These are phyloP conservation scores for Cyanoramphus novaezelandiae DNA, from an alignment of 2,113 vertebrate genomes.

Conservation along the genomic window DNA sequence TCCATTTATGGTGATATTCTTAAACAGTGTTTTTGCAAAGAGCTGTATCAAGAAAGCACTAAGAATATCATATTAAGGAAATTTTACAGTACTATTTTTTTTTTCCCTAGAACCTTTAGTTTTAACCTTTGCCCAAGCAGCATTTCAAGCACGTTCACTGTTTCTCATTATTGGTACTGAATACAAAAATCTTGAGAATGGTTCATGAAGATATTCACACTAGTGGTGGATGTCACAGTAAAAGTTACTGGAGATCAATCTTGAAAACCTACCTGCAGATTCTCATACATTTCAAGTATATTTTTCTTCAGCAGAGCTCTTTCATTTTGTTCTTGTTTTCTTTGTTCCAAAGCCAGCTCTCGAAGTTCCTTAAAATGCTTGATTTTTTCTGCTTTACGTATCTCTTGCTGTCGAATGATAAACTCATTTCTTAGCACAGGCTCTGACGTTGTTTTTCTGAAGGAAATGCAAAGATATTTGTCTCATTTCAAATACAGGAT, in stretches of 20 bases:
- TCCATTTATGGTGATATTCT: background rate
- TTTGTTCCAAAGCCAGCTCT: slow-evolving; percentile 71
- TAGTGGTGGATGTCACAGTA: background rate
- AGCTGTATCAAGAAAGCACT: background rate
- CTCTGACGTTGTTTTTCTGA: slow-evolving; percentile 71
- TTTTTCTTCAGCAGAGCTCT: slow-evolving; percentile 69
- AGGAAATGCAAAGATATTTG: background rate
- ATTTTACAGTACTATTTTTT: background rate
- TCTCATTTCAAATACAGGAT: background rate
- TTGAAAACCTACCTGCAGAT: slow-evolving; percentile 77
- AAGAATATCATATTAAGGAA: background rate
- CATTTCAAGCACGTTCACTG: background rate
- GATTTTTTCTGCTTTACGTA: slow-evolving; percentile 76
- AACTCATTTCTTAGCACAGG: slow-evolving; percentile 71
- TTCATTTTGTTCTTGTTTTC: slow-evolving; percentile 65
- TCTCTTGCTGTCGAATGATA: slow-evolving; percentile 72
- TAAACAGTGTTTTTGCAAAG: background rate
- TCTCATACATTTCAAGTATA: slow-evolving; percentile 77
- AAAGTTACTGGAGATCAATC: background rate
- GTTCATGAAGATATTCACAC: background rate
- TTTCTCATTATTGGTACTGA: background rate
- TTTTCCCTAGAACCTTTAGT: background rate
- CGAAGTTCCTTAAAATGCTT: slow-evolving; percentile 79
- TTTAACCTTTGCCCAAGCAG: background rate
- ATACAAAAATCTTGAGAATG: background rate